phyloP scores from a whole-genome alignment of 2,888 invertebrate species.

The Eristalis tenax region DNA sequence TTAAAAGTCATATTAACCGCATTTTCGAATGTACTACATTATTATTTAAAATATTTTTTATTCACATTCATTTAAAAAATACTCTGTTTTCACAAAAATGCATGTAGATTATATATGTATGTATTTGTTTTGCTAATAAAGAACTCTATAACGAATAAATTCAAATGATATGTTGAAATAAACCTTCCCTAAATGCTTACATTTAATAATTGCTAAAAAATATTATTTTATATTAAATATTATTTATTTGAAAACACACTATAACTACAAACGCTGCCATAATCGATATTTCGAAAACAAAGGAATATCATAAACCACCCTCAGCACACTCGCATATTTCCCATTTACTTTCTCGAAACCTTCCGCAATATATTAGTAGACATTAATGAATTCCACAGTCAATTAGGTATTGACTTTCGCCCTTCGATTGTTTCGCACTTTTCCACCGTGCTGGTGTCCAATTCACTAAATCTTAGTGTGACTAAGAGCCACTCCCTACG shows the following conservation, averaged over 20 bases:
- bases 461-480: constrained; percentile 27
- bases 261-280: not conserved
- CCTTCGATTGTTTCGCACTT: not conserved
- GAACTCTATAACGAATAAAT: no score
- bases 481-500: constrained; percentile 41
- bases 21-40: no score
- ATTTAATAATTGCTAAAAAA: no score
- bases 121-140: no score
- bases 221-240: no score
- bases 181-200: no score
- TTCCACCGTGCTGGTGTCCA: not conserved
- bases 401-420: constrained; percentile 27
- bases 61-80: no score
- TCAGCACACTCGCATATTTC: not conserved
- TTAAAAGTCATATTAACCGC: no score
- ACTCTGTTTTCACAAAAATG: no score
- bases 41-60: no score
- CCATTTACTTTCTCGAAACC: constrained; percentile 34
- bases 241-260: not conserved
- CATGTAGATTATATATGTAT: no score
- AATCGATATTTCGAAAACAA: constrained; percentile 38
- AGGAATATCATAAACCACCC: constrained; percentile 6
- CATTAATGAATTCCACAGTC: constrained; percentile 38
- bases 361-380: constrained; percentile 51
- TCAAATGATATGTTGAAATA: no score